phyloP scores from a whole-genome alignment of 2,888 invertebrate genomes.

The Caenorhabditis sp. region DNA sequence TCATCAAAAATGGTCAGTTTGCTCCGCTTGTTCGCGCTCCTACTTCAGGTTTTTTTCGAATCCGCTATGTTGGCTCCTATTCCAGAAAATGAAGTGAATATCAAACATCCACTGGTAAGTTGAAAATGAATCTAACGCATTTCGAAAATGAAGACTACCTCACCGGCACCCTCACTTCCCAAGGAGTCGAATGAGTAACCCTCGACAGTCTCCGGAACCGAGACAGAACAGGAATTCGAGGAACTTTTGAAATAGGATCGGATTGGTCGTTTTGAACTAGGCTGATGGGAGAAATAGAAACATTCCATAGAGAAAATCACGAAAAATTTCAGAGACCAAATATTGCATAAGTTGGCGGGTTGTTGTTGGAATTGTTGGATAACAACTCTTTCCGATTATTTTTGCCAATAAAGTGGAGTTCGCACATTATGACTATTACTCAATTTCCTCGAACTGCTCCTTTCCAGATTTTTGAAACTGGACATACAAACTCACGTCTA shows the following conservation, averaged over 20 bases:
- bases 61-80: neutral
- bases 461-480: neutral
- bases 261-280: neutral
- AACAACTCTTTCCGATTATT: neutral
- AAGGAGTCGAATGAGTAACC: too few species aligned
- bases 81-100: neutral
- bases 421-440: too few species aligned
- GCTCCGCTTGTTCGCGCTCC: too few species aligned
- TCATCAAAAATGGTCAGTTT: too few species aligned
- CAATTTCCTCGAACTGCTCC: neutral
- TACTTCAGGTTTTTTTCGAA: too few species aligned
- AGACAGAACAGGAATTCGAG: neutral
- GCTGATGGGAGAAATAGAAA: conserved; percentile 34
- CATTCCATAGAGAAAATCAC: conserved; percentile 6
- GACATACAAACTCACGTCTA: conserved; percentile 86
- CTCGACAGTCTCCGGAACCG: neutral
- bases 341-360: neutral
- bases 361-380: conserved; percentile 13
- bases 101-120: neutral
- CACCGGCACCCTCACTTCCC: too few species aligned
- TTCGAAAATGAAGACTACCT: too few species aligned
- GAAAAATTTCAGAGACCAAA: conserved; percentile 8
- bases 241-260: neutral
- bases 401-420: neutral
- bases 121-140: too few species aligned